These are phyloP conservation scores for Papilio polyxenes DNA, from an alignment of 1,140 invertebrate genomes.

Conservation along the genomic window DNA sequence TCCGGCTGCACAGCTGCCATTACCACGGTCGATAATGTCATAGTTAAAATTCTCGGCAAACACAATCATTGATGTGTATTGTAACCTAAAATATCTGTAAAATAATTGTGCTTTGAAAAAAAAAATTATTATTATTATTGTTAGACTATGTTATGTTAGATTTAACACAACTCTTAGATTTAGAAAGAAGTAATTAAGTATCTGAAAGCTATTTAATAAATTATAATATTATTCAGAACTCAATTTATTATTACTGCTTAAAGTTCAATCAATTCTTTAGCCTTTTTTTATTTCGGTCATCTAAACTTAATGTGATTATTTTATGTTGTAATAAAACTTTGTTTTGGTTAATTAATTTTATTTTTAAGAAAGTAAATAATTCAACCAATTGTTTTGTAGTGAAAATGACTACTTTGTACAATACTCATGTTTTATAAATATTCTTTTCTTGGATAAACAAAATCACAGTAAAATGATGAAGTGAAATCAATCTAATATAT, in stretches of 20 bases:
- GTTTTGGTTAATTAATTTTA: neutral
- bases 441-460: too few species aligned
- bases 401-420: neutral
- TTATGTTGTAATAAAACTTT: neutral
- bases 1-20: slow-evolving; percentile 68
- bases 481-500: too few species aligned
- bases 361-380: neutral
- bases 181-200: neutral
- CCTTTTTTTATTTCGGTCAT: neutral
- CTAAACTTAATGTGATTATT: neutral
- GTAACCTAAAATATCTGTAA: too few species aligned
- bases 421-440: neutral
- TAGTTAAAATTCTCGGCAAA: slow-evolving; percentile 68
- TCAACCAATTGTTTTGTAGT: neutral
- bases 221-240: neutral
- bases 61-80: slow-evolving; percentile 63
- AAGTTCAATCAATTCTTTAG: neutral
- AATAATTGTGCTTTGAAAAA: too few species aligned
- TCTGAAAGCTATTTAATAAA: neutral
- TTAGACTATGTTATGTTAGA: neutral
- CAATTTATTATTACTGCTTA: neutral
- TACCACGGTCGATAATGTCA: slow-evolving; percentile 71
- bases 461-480: neutral
- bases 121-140: neutral
- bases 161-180: neutral